phyloP scores from a whole-genome alignment of 2,797 vertebrate species.

The Cossypha heuglini region DNA sequence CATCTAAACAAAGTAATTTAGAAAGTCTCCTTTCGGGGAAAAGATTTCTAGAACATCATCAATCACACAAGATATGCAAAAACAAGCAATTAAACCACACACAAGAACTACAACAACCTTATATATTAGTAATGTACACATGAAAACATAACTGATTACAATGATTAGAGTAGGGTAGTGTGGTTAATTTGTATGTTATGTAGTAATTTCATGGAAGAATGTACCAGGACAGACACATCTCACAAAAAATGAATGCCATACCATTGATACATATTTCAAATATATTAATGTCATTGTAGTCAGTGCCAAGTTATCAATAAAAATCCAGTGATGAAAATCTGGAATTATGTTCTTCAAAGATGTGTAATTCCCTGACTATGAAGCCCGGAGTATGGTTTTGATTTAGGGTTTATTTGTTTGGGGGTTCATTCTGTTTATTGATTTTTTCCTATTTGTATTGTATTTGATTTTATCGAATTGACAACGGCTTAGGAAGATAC shows the following conservation, averaged over 20 bases:
- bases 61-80: slow-evolving; percentile 97
- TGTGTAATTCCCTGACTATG: not conserved
- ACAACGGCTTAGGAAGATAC: slow-evolving; percentile 54
- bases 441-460: not conserved
- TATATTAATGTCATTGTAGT: slow-evolving; percentile 8
- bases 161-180: slow-evolving; percentile 96
- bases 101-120: slow-evolving; percentile 93
- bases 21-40: slow-evolving; percentile 99
- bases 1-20: slow-evolving; percentile 99
- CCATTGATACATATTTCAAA: slow-evolving; percentile 62
- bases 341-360: not conserved
- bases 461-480: slow-evolving; percentile 55
- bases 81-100: slow-evolving; percentile 98
- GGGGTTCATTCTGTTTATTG: not conserved
- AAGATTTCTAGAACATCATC: slow-evolving; percentile 95
- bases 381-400: not conserved
- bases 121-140: slow-evolving; percentile 90
- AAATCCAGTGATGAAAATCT: not conserved
- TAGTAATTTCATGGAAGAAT: slow-evolving; percentile 78
- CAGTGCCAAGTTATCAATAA: slow-evolving; percentile 37
- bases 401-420: not conserved
- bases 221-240: slow-evolving; percentile 75
- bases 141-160: slow-evolving; percentile 99
- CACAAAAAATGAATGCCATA: slow-evolving; percentile 56
- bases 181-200: slow-evolving; percentile 93